Conservation (phyloP, 1,140 invertebrate genomes). For the Venturia canescens region DNA sequence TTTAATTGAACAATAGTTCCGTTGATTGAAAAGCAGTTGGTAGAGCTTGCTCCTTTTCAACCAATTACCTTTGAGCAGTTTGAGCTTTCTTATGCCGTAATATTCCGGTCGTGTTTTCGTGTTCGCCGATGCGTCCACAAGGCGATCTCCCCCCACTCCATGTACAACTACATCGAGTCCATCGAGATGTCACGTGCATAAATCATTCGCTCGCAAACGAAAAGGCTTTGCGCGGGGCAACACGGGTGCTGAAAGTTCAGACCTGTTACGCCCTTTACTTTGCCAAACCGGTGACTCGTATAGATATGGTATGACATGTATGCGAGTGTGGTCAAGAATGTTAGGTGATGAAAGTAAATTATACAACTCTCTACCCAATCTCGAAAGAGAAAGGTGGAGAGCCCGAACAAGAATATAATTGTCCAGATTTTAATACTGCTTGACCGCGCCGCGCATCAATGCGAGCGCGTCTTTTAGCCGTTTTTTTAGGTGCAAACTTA, state of each 20-base stretch:
- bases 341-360: constrained; percentile 57
- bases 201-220: neutral
- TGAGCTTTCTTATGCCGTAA: constrained; percentile 6
- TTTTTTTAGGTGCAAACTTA: too few relatives aligned
- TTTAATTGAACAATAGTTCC: neutral
- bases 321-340: constrained; percentile 46
- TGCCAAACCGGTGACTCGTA: neutral
- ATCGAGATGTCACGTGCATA: neutral
- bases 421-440: constrained; percentile 47
- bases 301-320: constrained; percentile 15
- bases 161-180: neutral
- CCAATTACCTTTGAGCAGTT: too few relatives aligned
- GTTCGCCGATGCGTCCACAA: constrained; percentile 4
- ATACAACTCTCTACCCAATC: constrained; percentile 56
- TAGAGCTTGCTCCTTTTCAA: too few relatives aligned
- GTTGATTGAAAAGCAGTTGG: too few relatives aligned
- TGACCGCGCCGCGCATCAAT: neutral
- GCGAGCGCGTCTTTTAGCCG: neutral
- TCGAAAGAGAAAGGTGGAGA: constrained; percentile 55
- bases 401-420: constrained; percentile 46
- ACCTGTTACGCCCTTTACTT: neutral
- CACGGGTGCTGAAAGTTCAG: neutral
- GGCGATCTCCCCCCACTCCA: neutral
- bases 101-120: neutral
- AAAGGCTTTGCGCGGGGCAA: neutral